Base-by-base conservation (phyloP, 92 coral and sea anemone species). In the Epizoanthus fatuus region DNA sequence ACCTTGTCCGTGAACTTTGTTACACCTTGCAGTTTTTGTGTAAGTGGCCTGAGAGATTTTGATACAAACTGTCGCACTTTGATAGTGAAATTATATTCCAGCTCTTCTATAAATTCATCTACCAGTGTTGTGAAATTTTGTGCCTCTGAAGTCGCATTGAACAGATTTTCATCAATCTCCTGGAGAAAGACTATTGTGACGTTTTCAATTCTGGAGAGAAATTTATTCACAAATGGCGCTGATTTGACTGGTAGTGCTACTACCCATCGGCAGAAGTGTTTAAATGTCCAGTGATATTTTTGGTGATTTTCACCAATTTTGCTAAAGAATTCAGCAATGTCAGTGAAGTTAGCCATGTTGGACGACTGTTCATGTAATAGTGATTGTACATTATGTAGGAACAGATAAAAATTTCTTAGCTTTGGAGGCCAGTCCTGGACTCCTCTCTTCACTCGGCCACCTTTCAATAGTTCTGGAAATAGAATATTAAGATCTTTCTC, bases 301-400 rank as follows among this genome's bases (percentile, higher is more conserved):
- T 84, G 79, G 54, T 85, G 75, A 54, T 89, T 81, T 47, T 91
- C 91, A 6, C 94, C 99, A 20, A 93, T 88, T 60, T 93, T 91
- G 29, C 92, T 86, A 83, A 97, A 88, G 63, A 97, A 97, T 67
- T 93, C 95, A 7, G 99, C 84, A 9, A 95, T 88, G 42, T 97
- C 98, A 56, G 95, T 93, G 38, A 97, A 95, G 63, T 92, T 94
- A n/a, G 94, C 51, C 15, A 95, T 87, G 70, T 95, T 93, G 45
- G 82, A 79, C 81, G 87, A 92, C 10, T 94, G 90, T 32, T 58
- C 57, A 67, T 93, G 92, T 2, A 97, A 75, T 12, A 87, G 54
- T 8, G 90, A 62, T 17, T 84, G 81, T 4, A 97, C 83, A 17
- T 86, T 87, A 5, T 84, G 74, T 3, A 97, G 80, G 32, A 97